phyloP scores from a whole-genome alignment of 2,113 vertebrate species.

The Microcebus ravelobensis region DNA sequence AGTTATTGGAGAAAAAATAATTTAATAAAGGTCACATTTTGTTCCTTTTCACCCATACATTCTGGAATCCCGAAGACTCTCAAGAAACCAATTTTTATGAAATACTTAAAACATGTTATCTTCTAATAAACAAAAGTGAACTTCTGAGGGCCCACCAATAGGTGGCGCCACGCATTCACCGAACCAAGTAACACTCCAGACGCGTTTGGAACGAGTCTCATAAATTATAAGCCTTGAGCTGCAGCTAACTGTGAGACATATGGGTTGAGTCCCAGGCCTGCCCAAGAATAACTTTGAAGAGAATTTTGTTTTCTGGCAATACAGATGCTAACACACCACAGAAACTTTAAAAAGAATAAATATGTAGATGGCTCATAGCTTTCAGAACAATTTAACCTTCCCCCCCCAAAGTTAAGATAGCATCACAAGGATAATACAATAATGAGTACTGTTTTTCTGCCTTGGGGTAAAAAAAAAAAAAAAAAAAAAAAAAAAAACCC shows the following conservation, averaged over 20 bases:
- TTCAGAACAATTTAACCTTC: conserved; percentile 53
- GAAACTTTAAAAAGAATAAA: conserved; percentile 69
- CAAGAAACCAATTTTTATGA: background rate
- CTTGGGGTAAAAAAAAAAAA: background rate
- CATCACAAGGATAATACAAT: conserved; percentile 34
- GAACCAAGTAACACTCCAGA: background rate
- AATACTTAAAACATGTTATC: background rate
- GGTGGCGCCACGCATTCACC: conserved; percentile 86
- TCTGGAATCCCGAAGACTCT: background rate
- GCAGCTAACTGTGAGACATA: conserved; percentile 57
- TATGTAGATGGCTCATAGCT: conserved; percentile 57
- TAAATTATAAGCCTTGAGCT: conserved; percentile 61
- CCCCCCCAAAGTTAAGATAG: conserved; percentile 55
- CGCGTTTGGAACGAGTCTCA: conserved; percentile 46
- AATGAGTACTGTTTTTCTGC: background rate
- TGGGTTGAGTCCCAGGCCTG: conserved; percentile 77
- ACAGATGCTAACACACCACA: conserved; percentile 70
- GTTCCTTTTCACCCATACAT: background rate
- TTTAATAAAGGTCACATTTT: background rate
- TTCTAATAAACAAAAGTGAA: background rate
- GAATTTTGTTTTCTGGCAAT: conserved; percentile 76
- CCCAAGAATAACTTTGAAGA: conserved; percentile 81
- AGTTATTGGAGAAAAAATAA: background rate
- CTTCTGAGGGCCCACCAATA: conserved; percentile 68
- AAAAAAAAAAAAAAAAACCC: too few relatives aligned